phyloP scores from a whole-genome alignment of 2,888 invertebrate genomes.

The Agonopterix subpropinquella region DNA sequence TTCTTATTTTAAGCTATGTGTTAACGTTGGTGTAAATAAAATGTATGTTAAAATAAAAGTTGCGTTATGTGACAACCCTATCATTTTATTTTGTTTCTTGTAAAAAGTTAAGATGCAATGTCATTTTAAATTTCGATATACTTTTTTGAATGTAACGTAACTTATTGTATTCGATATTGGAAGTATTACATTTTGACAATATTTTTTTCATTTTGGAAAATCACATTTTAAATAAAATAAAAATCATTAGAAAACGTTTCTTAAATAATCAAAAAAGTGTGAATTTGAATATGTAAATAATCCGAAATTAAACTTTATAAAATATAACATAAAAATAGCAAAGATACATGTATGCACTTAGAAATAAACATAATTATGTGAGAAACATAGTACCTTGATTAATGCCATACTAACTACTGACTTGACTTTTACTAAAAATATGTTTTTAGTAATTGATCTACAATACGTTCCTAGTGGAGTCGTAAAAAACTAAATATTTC shows the following conservation, averaged over 20 bases:
- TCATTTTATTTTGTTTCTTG: constrained; percentile 24
- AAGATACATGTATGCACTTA: not conserved
- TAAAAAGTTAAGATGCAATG: not conserved
- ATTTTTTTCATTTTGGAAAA: too few relatives aligned
- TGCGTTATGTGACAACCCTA: constrained; percentile 9
- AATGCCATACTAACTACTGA: constrained; percentile 35
- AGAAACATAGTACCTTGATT: constrained; percentile 38
- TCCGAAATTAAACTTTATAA: not conserved
- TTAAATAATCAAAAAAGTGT: too few relatives aligned
- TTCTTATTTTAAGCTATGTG: constrained; percentile 11
- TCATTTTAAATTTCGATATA: not conserved
- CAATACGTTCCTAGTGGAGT: too few relatives aligned
- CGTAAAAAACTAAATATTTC: too few relatives aligned
- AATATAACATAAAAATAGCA: not conserved
- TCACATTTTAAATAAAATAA: too few relatives aligned
- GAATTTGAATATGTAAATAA: not conserved
- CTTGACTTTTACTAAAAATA: too few relatives aligned
- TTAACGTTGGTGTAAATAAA: constrained; percentile 18
- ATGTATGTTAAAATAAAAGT: constrained; percentile 5
- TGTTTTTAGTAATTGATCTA: too few relatives aligned
- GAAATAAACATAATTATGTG: constrained; percentile 14
- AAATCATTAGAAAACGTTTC: too few relatives aligned
- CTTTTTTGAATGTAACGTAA: not conserved
- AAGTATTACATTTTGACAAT: constrained; percentile 7
- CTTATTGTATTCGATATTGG: constrained; percentile 3